Percentiles rank a stretch among this genome's conserved stretches.
phyloP scores from a whole-genome alignment of 2,888 invertebrate species.

The Pachymerium ferrugineum region DNA sequence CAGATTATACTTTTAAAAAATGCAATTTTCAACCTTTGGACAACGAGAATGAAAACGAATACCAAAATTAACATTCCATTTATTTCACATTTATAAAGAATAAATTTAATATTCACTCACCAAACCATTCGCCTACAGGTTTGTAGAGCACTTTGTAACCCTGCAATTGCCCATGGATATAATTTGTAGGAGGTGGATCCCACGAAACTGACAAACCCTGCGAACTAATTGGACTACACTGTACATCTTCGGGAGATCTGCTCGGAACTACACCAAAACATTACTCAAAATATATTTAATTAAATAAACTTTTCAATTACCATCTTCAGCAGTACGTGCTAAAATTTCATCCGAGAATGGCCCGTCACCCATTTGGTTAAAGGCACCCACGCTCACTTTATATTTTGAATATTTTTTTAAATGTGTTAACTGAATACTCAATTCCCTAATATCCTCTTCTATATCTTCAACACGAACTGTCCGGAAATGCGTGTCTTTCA shows the following conservation, averaged over 20 bases:
- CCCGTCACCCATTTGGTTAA: constrained; percentile 45
- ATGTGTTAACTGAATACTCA: constrained; percentile 48
- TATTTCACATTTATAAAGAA: neutral
- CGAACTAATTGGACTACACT: constrained; percentile 67
- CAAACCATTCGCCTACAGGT: constrained; percentile 35
- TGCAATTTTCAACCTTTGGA: neutral
- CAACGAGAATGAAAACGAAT: neutral
- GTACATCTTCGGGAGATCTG: constrained; percentile 68
- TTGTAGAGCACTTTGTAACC: constrained; percentile 47
- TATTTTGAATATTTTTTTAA: constrained; percentile 47
- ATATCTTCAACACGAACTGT: neutral
- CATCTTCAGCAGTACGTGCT: constrained; percentile 47
- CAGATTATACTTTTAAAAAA: no score
- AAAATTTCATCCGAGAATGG: constrained; percentile 44
- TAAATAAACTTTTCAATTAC: constrained; percentile 39
- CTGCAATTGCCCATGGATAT: constrained; percentile 56
- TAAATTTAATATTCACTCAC: constrained; percentile 36
- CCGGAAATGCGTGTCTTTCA: neutral
- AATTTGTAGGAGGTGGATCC: constrained; percentile 61
- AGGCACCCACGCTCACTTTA: constrained; percentile 45
- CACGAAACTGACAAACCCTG: constrained; percentile 72
- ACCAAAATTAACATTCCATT: neutral
- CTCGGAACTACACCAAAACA: constrained; percentile 61
- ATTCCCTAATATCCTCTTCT: constrained; percentile 38
- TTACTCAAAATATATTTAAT: neutral